phyloP scores from a whole-genome alignment of 2,888 invertebrate genomes.

The Hecatera dysodea region DNA sequence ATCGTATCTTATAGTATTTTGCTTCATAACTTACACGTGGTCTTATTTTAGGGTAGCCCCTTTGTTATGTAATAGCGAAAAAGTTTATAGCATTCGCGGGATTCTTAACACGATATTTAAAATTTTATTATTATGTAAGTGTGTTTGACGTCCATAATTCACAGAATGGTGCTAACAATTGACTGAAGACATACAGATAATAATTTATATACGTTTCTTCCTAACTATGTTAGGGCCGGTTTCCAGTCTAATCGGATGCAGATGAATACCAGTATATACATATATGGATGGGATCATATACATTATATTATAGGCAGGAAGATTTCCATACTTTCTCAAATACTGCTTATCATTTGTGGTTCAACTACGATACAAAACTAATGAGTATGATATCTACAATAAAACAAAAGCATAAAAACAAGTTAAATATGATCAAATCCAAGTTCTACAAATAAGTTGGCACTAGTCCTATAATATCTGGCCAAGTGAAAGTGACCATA shows the following conservation, averaged over 20 bases:
- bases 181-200: neutral
- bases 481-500: conserved; percentile 42
- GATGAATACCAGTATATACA: too few species aligned
- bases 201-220: too few species aligned
- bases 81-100: neutral
- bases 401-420: neutral
- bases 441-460: conserved; percentile 31
- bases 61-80: neutral
- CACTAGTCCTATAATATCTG: conserved; percentile 3
- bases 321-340: neutral
- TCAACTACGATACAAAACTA: neutral
- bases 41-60: neutral
- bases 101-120: neutral
- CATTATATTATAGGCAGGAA: too few species aligned
- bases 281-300: too few species aligned
- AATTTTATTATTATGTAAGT: conserved; percentile 27
- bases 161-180: conserved; percentile 4
- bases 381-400: neutral
- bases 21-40: neutral
- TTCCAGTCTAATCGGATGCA: too few species aligned
- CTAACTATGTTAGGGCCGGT: too few species aligned
- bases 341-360: too few species aligned
- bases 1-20: too few species aligned
- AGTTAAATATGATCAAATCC: neutral
- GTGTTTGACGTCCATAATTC: neutral